A percentile compares a stretch with the other conserved stretches of the same genome.
These are phyloP conservation scores for Setipinna tenuifilis DNA, from an alignment of 2,797 vertebrate genomes.

Conservation along the genomic window DNA sequence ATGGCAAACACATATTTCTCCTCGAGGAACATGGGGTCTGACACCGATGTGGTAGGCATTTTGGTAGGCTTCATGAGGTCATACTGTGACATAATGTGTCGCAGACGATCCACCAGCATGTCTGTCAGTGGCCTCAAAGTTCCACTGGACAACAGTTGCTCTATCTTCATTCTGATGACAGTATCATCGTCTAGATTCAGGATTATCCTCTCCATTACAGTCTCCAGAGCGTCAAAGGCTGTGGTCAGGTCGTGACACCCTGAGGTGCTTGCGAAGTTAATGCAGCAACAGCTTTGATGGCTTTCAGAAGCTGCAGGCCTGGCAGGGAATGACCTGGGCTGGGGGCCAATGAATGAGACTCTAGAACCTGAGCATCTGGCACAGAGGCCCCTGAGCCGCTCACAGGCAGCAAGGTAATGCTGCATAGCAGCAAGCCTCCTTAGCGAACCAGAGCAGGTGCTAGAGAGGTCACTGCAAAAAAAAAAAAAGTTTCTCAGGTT, in stretches of 20 bases:
- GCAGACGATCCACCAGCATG: neutral
- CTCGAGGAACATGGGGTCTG: neutral
- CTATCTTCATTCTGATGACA: neutral
- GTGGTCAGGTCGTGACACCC: neutral
- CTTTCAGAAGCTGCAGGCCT: neutral
- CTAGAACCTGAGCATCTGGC: neutral
- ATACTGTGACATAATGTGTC: neutral
- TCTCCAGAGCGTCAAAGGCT: neutral
- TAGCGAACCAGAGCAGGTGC: neutral
- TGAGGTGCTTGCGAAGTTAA: neutral
- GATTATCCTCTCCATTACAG: neutral
- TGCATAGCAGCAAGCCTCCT: neutral
- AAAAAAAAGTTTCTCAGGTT: no score
- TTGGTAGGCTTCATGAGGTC: neutral
- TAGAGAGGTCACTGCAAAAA: no score
- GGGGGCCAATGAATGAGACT: neutral
- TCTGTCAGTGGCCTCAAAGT: neutral
- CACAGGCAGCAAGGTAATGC: neutral
- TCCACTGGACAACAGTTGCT: neutral
- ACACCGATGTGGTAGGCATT: neutral
- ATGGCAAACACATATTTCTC: neutral
- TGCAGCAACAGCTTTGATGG: neutral
- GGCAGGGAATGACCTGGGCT: neutral
- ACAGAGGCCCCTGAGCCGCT: neutral
- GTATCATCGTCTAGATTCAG: neutral